A percentile compares a stretch with the other conserved stretches of the same genome.
phyloP scores from a whole-genome alignment of 2,113 vertebrate genomes.

The Gymnogyps californianus region DNA sequence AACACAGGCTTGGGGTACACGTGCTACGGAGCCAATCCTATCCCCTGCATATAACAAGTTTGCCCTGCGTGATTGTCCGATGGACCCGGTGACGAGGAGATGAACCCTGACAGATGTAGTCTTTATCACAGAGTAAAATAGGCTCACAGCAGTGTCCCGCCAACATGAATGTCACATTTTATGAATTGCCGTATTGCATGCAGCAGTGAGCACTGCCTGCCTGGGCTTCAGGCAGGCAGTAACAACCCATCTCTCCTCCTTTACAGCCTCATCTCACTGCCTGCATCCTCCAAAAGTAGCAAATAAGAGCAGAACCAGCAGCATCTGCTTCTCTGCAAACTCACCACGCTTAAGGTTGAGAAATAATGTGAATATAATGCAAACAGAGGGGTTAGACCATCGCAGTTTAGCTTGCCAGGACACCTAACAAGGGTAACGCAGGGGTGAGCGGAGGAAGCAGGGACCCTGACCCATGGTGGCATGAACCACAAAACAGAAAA shows the following conservation, averaged over 20 bases:
- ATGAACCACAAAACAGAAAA: background rate
- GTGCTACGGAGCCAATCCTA: background rate
- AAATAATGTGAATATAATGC: background rate
- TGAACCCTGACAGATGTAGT: slow-evolving; percentile 28
- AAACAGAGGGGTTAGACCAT: background rate
- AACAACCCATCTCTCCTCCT: background rate
- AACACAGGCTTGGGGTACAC: background rate
- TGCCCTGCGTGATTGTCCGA: background rate
- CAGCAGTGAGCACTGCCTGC: slow-evolving; percentile 18
- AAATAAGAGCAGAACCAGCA: slow-evolving; percentile 6
- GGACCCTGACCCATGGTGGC: background rate
- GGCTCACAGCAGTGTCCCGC: slow-evolving; percentile 11
- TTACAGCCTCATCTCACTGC: background rate
- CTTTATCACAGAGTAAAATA: slow-evolving; percentile 40
- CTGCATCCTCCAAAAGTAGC: background rate
- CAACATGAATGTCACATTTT: slow-evolving; percentile 40
- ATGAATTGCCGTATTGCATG: background rate
- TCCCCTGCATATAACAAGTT: background rate
- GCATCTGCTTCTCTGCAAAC: background rate
- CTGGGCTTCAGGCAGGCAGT: background rate
- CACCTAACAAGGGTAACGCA: background rate
- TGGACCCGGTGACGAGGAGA: background rate
- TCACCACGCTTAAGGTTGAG: background rate
- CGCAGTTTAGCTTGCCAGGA: background rate
- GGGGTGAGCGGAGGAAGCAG: background rate